Evolutionary conservation across 2,797 vertebrate species (phyloP), one percentile per base, ranked within the genome.

Genomic region (Lepidocolaptes lacrymiger): DNA sequence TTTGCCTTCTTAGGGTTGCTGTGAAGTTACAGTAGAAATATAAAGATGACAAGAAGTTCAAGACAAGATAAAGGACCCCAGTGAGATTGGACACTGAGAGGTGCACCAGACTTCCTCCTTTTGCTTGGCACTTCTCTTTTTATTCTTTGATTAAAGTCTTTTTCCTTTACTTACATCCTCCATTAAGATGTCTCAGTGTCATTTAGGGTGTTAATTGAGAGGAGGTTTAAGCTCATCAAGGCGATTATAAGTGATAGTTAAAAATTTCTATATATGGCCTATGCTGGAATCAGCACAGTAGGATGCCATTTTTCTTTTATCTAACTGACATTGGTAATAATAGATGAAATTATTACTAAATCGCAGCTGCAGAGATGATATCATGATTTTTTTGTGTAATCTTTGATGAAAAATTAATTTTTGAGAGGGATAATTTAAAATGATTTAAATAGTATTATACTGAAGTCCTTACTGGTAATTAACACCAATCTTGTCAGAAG

Each of bases 131-230:
- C 76, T 93, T 97, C 92, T 81, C 89, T 90, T 97, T 97, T 96
- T 97, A 96, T 98, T 97, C 96, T 97, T 97, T 98, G 97, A 98
- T 98, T 98, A 98, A 98, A 98, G 96, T 95, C 98, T 98, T 97
- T 96, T 97, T 97, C 97, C 97, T 95, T 93, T 98, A 98, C 98
- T 98, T 98, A 98, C 98, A 98, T 98, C 98, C 98, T 97, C 98
- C 98, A 99, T 99, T 99, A 99, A 98, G 97, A 98, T 97, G 98
- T 98, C 98, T 98, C 97, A 92, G 97, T 98, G 98, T 98, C 98
- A 98, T 98, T 99, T 99, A 98, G 98, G 98, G 98, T 98, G 98
- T 98, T 99, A 99, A 99, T 99, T 99, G 99, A 99, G 98, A 98
- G 98, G 98, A 98, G 98, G 98, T 98, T 98, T 97, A 98, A 98